A percentile compares a stretch with the other conserved stretches of the same genome.
These are phyloP conservation scores for Ophion slaviceki DNA, from an alignment of 2,888 invertebrate genomes.

Conservation along the genomic window DNA sequence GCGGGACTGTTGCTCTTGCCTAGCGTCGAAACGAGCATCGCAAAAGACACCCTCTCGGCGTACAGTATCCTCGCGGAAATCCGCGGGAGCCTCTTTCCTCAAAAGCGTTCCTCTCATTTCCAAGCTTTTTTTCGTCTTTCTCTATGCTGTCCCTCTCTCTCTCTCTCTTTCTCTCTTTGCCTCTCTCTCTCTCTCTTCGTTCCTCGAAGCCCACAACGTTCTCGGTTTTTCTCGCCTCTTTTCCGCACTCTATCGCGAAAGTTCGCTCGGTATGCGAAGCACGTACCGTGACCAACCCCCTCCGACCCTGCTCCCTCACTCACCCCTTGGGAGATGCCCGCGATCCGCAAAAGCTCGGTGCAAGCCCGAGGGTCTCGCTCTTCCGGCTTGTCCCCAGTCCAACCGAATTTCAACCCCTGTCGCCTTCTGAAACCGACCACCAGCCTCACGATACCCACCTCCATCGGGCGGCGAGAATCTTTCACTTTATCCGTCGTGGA, in stretches of 20 bases:
- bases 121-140: conserved; percentile 32
- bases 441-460: conserved; percentile 65
- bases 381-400: conserved; percentile 60
- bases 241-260: conserved; percentile 62
- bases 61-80: conserved; percentile 19
- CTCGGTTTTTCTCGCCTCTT: conserved; percentile 48
- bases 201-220: conserved; percentile 27
- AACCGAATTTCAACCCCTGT: conserved; percentile 76
- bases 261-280: conserved; percentile 75
- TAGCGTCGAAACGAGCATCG: conserved; percentile 55
- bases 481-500: conserved; percentile 82
- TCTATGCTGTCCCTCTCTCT: conserved; percentile 5
- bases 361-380: conserved; percentile 58
- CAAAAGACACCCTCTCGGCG: conserved; percentile 6
- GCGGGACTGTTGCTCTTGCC: conserved; percentile 80
- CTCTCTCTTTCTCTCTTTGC: conserved; percentile 20
- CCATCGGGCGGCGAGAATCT: conserved; percentile 75
- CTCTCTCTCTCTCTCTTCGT: conserved; percentile 44
- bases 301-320: conserved; percentile 42
- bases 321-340: conserved; percentile 28
- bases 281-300: conserved; percentile 78
- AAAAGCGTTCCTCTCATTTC: conserved; percentile 39
- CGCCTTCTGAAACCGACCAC: conserved; percentile 68
- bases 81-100: conserved; percentile 41
- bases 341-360: conserved; percentile 49